These are phyloP conservation scores for Donacobius atricapilla DNA, from an alignment of 2,113 vertebrate species.

Conservation along the genomic window DNA sequence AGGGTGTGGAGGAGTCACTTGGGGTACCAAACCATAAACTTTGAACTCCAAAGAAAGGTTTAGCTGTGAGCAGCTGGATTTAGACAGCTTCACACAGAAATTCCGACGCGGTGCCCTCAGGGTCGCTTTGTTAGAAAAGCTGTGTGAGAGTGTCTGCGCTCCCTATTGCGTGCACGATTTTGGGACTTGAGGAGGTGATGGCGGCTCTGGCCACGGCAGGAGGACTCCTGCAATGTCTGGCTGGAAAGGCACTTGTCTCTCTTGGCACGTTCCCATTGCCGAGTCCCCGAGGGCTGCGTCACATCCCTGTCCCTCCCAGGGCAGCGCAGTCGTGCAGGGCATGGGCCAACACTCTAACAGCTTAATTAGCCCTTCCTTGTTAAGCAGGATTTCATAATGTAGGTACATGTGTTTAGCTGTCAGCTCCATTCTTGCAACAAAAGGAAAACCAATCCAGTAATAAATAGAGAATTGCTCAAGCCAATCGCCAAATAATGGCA, in stretches of 20 bases:
- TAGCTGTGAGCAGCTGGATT: neutral
- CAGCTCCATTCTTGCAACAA: slow-evolving; percentile 46
- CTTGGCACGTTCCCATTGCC: accelerated
- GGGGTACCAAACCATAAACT: neutral
- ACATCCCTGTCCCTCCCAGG: neutral
- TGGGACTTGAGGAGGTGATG: neutral
- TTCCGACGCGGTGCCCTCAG: neutral
- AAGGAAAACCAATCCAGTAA: slow-evolving; percentile 31
- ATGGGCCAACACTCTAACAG: neutral
- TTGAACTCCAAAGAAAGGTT: neutral
- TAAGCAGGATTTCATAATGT: neutral
- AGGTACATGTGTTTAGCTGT: slow-evolving; percentile 43
- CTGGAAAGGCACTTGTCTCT: neutral
- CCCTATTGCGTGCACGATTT: accelerated
- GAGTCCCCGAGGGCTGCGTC: accelerated
- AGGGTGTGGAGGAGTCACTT: neutral
- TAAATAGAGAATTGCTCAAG: slow-evolving; percentile 49
- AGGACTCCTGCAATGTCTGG: neutral
- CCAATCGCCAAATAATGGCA: neutral
- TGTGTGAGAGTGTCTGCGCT: neutral
- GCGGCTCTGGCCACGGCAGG: neutral
- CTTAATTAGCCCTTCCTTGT: slow-evolving; percentile 6
- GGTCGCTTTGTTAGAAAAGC: neutral
- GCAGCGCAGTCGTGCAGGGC: neutral
- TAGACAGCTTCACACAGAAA: neutral